Base-by-base conservation (phyloP, 2,113 vertebrate species). In the Puntigrus tetrazona region DNA sequence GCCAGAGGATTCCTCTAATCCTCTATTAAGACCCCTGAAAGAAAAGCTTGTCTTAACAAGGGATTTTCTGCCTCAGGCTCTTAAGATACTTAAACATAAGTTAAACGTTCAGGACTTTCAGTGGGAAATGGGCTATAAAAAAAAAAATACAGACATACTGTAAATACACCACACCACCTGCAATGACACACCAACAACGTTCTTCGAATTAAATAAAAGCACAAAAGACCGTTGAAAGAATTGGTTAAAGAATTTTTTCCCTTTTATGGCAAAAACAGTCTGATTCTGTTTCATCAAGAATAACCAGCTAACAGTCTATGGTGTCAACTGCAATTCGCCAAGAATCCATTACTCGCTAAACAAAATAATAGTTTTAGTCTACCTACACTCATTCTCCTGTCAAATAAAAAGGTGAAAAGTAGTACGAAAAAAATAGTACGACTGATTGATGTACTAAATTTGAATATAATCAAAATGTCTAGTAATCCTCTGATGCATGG, bases 11-110 rank as follows among this genome's bases (percentile, higher is more conserved):
- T 55, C 61, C 50, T 78, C 47, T 84, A 88, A 82, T 87, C 81
- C 80, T 59, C 20, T 52, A 87, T 88, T 69, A 86, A 88, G 11
- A 82, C 34, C 83, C 59, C 81, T 78, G 81, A 73, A 50, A 78
- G 38, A 72, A 27, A 43, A 85, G 81, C 61, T 31, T 38, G 72
- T 83, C 79, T 78, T 77, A 78, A 86, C 67, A 89, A 74, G 50
- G 85, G 81, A 85, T 86, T 85, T 83, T 84, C 80, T 83, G 78
- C 83, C 76, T 84, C 43, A 63, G 50, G 1, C 78, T 75, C 29
- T 63, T 82, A 69, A 86, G 87, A 78, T 85, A 79, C 73, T 79
- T 78, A 76, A 77, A 84, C 77, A 75, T 61, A 59, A 61, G 74
- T 84, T 84, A 79, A 75, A 79, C n/a, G 29, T 36, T 81, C 5